Percentiles rank a stretch among this genome's conserved stretches.
Evolutionary conservation across 2,113 vertebrate genomes (phyloP).

Genomic region (Tragulus kanchil): DNA sequence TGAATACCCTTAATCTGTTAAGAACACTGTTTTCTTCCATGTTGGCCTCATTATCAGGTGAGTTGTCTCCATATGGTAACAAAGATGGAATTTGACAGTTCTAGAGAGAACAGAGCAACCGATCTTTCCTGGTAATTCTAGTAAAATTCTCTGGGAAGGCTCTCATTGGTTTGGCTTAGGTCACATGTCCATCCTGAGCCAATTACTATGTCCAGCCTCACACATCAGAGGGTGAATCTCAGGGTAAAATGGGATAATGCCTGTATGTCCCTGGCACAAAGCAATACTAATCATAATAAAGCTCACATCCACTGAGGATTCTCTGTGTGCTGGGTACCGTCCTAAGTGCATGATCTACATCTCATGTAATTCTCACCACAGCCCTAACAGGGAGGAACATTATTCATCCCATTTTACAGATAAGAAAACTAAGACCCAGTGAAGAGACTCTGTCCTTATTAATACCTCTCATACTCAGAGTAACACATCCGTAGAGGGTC

Average conservation of each 20-base stretch:
- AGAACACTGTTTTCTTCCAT: not conserved
- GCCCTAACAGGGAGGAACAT: not conserved
- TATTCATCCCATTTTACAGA: conserved; percentile 15
- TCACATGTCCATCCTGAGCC: not conserved
- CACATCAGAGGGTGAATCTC: not conserved
- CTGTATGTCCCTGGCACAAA: not conserved
- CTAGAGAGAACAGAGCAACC: not conserved
- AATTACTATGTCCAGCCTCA: not conserved
- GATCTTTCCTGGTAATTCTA: not conserved
- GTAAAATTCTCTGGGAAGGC: conserved; percentile 4
- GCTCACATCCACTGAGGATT: not conserved
- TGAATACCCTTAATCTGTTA: not conserved
- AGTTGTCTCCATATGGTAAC: not conserved
- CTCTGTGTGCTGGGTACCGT: not conserved
- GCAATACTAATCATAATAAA: not conserved
- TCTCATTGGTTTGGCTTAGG: not conserved
- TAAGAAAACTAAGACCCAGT: conserved; percentile 18
- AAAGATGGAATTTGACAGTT: not conserved
- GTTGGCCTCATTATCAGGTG: not conserved
- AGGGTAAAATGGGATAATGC: not conserved
- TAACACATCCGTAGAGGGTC: not conserved
- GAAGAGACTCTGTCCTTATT: not conserved
- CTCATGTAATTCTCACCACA: not conserved
- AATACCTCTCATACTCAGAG: not conserved
- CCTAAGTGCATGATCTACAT: not conserved